Conservation (phyloP, 2,888 invertebrate species). For the Meteorus colon region DNA sequence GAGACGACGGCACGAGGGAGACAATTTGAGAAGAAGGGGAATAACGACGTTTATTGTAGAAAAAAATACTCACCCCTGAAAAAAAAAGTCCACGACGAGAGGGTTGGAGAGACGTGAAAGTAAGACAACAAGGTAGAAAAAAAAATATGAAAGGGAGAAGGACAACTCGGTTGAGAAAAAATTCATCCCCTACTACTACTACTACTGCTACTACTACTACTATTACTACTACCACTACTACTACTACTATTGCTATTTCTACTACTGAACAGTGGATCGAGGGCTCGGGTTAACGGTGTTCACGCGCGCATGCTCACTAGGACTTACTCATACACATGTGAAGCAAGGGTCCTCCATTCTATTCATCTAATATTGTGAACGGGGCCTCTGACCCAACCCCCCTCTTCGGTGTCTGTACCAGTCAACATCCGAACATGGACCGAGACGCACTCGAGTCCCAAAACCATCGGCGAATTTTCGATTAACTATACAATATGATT, state of each 20-base stretch:
- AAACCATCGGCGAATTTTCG: constrained; percentile 34
- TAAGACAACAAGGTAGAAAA: constrained; percentile 35
- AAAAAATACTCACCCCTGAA: constrained; percentile 54
- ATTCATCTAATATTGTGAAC: constrained; percentile 72
- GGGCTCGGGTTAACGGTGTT: constrained; percentile 16
- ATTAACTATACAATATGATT: constrained; percentile 29
- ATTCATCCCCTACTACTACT: constrained; percentile 60
- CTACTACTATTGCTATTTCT: no score
- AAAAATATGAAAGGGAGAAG: constrained; percentile 49
- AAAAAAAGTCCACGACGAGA: constrained; percentile 54
- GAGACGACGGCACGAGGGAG: constrained; percentile 7
- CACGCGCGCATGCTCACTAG: constrained; percentile 25
- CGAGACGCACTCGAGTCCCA: constrained; percentile 55
- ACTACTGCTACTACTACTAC: no score
- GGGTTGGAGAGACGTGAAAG: constrained; percentile 55
- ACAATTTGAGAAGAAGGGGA: constrained; percentile 31
- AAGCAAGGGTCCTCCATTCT: constrained; percentile 65
- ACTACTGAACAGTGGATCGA: background rate
- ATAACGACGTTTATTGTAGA: constrained; percentile 32
- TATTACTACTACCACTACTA: no score
- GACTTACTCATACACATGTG: background rate
- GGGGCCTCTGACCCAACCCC: constrained; percentile 59
- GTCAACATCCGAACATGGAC: constrained; percentile 72
- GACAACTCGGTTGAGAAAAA: constrained; percentile 58
- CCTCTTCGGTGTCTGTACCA: constrained; percentile 58